phyloP scores from a whole-genome alignment of 2,113 vertebrate genomes.

The Rhinolophus ferrumequinum region DNA sequence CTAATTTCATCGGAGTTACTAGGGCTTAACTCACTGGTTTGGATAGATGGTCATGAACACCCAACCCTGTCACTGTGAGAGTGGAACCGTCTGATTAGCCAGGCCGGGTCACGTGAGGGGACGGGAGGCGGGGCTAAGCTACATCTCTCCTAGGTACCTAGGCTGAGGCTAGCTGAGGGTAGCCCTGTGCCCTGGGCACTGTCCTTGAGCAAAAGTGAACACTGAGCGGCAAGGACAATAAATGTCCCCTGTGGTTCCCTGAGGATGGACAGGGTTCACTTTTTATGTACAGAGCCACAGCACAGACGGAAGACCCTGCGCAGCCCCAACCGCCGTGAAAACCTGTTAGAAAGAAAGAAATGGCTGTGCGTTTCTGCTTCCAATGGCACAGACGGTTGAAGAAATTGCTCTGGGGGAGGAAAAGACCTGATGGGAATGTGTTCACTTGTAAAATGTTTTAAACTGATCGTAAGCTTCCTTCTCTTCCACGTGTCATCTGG shows the following conservation, averaged over 20 bases:
- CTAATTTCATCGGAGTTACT: neutral
- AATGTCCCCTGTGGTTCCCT: neutral
- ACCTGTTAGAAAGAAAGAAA: neutral
- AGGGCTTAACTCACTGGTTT: neutral
- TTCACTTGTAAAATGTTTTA: slow-evolving; percentile 51
- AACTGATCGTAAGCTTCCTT: neutral
- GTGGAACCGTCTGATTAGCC: neutral
- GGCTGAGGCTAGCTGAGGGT: too few species aligned
- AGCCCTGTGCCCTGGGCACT: fast-evolving
- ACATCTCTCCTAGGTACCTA: neutral
- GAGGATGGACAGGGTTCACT: neutral
- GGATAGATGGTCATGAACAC: neutral
- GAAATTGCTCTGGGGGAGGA: neutral
- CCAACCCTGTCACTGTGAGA: fast-evolving
- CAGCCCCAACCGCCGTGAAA: neutral
- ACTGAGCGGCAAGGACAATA: fast-evolving
- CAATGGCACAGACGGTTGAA: neutral
- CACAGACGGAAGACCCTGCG: neutral
- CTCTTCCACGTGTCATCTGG: neutral
- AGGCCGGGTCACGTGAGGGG: fast-evolving
- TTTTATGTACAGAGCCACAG: fast-evolving
- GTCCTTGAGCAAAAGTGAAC: neutral
- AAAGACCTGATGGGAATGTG: neutral
- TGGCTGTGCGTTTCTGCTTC: neutral
- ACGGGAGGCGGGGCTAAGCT: neutral